Conservation (phyloP, 2,888 invertebrate species). For the Epistrophe grossulariae region DNA sequence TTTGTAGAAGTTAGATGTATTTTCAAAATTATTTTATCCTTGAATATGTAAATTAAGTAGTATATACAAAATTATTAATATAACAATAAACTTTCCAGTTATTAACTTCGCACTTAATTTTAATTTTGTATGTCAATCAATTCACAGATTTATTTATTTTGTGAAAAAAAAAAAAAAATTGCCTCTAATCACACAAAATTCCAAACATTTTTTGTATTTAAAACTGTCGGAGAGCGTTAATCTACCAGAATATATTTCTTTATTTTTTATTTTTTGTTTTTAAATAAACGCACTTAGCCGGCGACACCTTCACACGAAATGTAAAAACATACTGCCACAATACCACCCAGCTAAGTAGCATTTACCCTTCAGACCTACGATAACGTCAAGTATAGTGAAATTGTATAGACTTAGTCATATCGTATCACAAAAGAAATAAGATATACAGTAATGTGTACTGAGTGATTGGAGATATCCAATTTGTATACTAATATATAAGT, state of each 20-base stretch:
- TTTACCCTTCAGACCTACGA: slow-evolving; percentile 57
- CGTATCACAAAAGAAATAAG: slow-evolving; percentile 46
- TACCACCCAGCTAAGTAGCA: slow-evolving; percentile 32
- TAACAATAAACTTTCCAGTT: slow-evolving; percentile 8
- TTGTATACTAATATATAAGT: neutral
- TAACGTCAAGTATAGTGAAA: slow-evolving; percentile 20
- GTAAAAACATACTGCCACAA: slow-evolving; percentile 48
- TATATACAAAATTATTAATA: neutral
- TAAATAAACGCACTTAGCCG: slow-evolving; percentile 12
- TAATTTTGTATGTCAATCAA: neutral
- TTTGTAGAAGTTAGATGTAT: neutral
- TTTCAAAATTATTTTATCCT: neutral
- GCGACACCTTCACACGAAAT: slow-evolving; percentile 40
- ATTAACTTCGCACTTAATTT: neutral
- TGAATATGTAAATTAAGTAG: neutral
- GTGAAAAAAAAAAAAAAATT: neutral
- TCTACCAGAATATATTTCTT: neutral
- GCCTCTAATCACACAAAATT: slow-evolving; percentile 15
- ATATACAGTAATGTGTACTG: slow-evolving; percentile 10
- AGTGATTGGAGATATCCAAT: slow-evolving; percentile 22
- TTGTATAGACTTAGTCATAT: slow-evolving; percentile 52
- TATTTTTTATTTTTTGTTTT: too few relatives aligned
- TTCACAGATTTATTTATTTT: neutral
- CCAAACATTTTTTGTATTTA: slow-evolving; percentile 2
- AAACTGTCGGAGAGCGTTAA: neutral